Conservation (phyloP, 2,113 vertebrate species). For the Mus spicilegus region DNA sequence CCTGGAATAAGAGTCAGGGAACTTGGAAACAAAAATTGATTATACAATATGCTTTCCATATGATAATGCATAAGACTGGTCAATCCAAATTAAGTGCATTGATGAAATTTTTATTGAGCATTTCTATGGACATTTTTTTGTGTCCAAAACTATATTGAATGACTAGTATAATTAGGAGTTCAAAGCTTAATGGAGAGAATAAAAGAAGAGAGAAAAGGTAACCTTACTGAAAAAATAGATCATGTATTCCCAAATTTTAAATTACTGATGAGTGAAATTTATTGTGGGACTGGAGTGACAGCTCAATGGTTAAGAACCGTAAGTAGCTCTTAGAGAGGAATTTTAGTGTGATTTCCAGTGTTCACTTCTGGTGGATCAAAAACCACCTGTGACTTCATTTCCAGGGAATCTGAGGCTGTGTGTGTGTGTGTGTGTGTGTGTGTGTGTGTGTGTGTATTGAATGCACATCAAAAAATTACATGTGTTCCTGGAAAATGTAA, state of each 20-base stretch:
- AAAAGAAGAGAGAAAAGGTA: background rate
- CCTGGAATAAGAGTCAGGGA: background rate
- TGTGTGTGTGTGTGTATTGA: background rate
- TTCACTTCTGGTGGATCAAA: background rate
- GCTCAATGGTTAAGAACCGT: no score
- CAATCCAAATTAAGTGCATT: background rate
- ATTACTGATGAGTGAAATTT: background rate
- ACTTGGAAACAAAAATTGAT: background rate
- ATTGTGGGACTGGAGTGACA: no score
- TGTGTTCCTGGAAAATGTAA: background rate
- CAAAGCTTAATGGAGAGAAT: background rate
- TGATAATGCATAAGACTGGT: background rate
- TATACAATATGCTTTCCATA: background rate
- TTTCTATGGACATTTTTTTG: background rate
- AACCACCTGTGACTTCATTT: background rate
- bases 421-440: background rate
- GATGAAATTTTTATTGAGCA: background rate
- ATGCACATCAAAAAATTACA: background rate
- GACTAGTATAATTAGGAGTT: background rate
- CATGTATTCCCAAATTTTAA: background rate
- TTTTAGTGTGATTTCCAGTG: background rate
- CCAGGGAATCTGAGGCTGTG: background rate
- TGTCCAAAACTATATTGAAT: background rate
- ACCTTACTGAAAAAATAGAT: background rate
- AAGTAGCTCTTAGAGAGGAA: background rate